phyloP scores from a whole-genome alignment of 2,888 invertebrate species.

The Conops quadrifasciatus region DNA sequence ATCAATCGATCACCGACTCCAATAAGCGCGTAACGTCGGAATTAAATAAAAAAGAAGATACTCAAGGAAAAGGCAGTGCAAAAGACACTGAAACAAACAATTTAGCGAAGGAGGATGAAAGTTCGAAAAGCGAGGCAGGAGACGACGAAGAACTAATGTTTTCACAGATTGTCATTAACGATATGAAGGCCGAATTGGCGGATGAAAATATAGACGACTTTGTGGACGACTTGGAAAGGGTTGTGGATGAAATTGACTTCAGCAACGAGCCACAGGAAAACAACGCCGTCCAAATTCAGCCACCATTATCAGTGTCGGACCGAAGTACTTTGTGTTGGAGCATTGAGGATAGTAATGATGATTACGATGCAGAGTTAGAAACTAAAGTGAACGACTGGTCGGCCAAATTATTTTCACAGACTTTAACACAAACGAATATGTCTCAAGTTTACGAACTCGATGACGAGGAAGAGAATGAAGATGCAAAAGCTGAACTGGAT shows the following conservation, averaged over 20 bases:
- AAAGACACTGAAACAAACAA: neutral
- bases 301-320: constrained; percentile 27
- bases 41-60: too few species aligned
- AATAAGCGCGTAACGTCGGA: constrained; percentile 29
- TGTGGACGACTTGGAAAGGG: constrained; percentile 42
- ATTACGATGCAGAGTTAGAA: constrained; percentile 53
- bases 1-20: constrained; percentile 44
- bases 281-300: neutral
- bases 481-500: neutral
- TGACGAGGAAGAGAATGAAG: constrained; percentile 39
- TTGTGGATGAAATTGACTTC: constrained; percentile 28
- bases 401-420: constrained; percentile 53
- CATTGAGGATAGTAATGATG: constrained; percentile 52
- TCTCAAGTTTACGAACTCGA: constrained; percentile 54
- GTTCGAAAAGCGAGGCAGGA: constrained; percentile 27
- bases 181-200: constrained; percentile 55
- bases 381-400: constrained; percentile 56
- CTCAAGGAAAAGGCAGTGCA: neutral
- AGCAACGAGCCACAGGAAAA: constrained; percentile 8
- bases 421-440: constrained; percentile 43
- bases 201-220: constrained; percentile 40
- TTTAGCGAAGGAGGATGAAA: constrained; percentile 23
- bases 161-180: constrained; percentile 56
- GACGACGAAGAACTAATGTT: constrained; percentile 50
- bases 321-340: constrained; percentile 41